Conservation (phyloP, 1,140 invertebrate species). For the Homalodisca vitripennis region DNA sequence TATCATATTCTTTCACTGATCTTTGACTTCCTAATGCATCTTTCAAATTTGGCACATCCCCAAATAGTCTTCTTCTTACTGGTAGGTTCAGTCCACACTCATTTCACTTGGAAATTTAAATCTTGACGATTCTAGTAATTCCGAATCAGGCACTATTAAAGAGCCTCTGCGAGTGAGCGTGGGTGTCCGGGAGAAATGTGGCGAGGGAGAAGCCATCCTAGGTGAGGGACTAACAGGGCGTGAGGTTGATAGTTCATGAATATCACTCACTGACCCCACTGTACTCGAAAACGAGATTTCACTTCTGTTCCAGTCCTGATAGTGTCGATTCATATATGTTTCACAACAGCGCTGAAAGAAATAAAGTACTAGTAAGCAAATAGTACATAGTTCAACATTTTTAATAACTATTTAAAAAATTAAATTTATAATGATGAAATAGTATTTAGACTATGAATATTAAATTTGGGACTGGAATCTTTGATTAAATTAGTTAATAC, state of each 20-base stretch:
- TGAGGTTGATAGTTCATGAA: background rate
- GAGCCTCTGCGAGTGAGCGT: background rate
- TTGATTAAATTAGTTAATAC: no score
- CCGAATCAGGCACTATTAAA: background rate
- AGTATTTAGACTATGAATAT: no score
- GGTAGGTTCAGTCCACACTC: background rate
- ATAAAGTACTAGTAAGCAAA: no score
- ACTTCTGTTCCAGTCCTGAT: background rate
- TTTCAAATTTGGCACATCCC: no score
- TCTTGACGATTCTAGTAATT: background rate
- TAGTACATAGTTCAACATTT: no score
- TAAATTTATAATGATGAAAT: no score
- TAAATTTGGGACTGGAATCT: no score
- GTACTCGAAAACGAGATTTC: background rate
- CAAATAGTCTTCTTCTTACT: slow-evolving; percentile 5
- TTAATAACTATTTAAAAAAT: no score
- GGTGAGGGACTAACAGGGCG: background rate
- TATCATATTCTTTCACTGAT: no score
- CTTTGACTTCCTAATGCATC: no score
- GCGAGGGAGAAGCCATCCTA: background rate
- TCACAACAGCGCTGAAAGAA: slow-evolving; percentile 2
- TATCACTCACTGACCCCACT: background rate
- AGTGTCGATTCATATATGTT: background rate
- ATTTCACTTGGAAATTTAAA: background rate
- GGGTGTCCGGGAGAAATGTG: background rate